These are phyloP conservation scores for Drosophila mayaguana DNA, from an alignment of 2,888 invertebrate genomes.

Conservation along the genomic window DNA sequence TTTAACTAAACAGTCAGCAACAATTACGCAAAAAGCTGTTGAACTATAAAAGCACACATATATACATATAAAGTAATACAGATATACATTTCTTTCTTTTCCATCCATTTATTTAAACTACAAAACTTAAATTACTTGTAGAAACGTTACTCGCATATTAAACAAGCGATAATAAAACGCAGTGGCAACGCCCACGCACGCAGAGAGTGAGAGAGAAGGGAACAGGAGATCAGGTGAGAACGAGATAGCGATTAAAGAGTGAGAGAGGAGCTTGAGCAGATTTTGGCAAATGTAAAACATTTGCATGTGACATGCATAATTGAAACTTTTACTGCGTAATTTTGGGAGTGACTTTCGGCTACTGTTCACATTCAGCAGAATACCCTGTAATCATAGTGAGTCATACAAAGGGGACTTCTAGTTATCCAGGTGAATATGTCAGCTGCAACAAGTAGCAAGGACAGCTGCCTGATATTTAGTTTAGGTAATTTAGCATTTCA, in stretches of 20 bases:
- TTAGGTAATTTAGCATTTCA: no score
- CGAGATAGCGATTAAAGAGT: background rate
- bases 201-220: background rate
- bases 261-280: conserved; percentile 1
- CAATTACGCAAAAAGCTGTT: conserved; percentile 45
- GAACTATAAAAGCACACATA: background rate
- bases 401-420: background rate
- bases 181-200: conserved; percentile 43
- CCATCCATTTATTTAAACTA: conserved; percentile 8
- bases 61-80: background rate
- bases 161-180: conserved; percentile 25
- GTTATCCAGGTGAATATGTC: background rate
- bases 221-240: background rate
- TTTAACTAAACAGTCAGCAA: conserved; percentile 18
- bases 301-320: conserved; percentile 74
- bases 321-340: conserved; percentile 68
- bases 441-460: no score
- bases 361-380: conserved; percentile 29
- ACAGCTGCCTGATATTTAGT: background rate
- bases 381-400: conserved; percentile 22
- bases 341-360: conserved; percentile 41
- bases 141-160: conserved; percentile 31
- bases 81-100: background rate
- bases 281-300: conserved; percentile 67
- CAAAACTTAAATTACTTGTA: conserved; percentile 57